phyloP scores from a whole-genome alignment of 2,113 vertebrate species.

The Leucopternis melanops region DNA sequence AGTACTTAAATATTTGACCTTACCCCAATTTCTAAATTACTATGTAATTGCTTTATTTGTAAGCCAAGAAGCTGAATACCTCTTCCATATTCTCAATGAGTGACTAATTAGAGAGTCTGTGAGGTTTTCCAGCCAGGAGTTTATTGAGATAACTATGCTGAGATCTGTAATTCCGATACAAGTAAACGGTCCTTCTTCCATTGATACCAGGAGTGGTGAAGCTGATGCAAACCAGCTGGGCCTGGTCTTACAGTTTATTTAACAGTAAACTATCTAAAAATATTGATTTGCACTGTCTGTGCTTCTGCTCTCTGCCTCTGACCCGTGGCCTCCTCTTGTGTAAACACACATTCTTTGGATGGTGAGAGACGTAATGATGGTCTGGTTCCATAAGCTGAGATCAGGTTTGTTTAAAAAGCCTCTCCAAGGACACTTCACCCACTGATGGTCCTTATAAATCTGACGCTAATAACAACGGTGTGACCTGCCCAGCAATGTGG shows the following conservation, averaged over 20 bases:
- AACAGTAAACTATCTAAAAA: slow-evolving; percentile 54
- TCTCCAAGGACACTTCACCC: slow-evolving; percentile 25
- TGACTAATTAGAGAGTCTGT: neutral
- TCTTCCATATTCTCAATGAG: neutral
- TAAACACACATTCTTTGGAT: slow-evolving; percentile 56
- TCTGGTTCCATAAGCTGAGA: slow-evolving; percentile 44
- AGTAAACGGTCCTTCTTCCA: neutral
- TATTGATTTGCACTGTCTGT: slow-evolving; percentile 68
- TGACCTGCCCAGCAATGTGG: neutral
- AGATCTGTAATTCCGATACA: neutral
- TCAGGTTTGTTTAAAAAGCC: slow-evolving; percentile 56
- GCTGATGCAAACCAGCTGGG: slow-evolving; percentile 44
- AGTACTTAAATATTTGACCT: slow-evolving; percentile 3
- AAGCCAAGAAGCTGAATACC: neutral
- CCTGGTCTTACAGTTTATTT: slow-evolving; percentile 45
- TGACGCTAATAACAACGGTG: neutral
- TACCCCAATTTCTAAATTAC: neutral
- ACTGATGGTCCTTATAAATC: slow-evolving; percentile 41
- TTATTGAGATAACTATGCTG: neutral
- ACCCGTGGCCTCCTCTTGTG: slow-evolving; percentile 43
- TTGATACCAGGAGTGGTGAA: neutral
- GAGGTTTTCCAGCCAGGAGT: neutral
- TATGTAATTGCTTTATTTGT: neutral
- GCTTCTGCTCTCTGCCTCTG: slow-evolving; percentile 54
- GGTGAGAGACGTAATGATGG: slow-evolving; percentile 42